Percentiles rank a stretch among this genome's conserved stretches.
Evolutionary conservation across 1,140 invertebrate genomes (phyloP).

Genomic region (Orchesella cincta): DNA sequence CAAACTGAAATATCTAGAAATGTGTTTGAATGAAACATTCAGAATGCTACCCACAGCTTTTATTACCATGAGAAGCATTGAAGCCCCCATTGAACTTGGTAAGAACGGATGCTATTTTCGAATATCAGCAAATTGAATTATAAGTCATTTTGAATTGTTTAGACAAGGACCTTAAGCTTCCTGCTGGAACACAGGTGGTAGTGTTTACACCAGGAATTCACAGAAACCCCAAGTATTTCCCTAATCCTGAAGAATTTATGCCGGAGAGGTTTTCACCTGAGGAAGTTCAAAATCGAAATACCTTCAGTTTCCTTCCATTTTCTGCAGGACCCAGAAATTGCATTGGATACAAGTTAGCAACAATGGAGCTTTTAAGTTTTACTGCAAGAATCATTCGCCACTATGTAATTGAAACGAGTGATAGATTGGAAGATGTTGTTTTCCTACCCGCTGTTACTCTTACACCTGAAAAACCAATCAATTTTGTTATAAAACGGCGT

Average conservation of each 20-base stretch:
- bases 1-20: constrained; percentile 61
- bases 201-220: background rate
- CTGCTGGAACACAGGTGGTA: background rate
- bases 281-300: background rate
- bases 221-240: background rate
- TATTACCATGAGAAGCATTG: constrained; percentile 58
- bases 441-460: background rate
- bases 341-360: constrained; percentile 59
- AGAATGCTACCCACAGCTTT: constrained; percentile 54
- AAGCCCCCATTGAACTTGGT: background rate
- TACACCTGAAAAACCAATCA: background rate
- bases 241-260: background rate
- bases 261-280: background rate
- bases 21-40: background rate
- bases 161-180: no score
- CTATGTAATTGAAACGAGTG: background rate
- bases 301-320: background rate
- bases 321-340: constrained; percentile 3
- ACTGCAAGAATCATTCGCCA: background rate
- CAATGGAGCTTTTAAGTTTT: constrained; percentile 64
- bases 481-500: background rate
- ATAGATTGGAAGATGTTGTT: background rate
- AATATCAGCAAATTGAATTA: no score
- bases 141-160: no score
- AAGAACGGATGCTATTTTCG: no score